Evolutionary conservation across 2,797 vertebrate genomes (phyloP).

Genomic region (Microchirus variegatus): DNA sequence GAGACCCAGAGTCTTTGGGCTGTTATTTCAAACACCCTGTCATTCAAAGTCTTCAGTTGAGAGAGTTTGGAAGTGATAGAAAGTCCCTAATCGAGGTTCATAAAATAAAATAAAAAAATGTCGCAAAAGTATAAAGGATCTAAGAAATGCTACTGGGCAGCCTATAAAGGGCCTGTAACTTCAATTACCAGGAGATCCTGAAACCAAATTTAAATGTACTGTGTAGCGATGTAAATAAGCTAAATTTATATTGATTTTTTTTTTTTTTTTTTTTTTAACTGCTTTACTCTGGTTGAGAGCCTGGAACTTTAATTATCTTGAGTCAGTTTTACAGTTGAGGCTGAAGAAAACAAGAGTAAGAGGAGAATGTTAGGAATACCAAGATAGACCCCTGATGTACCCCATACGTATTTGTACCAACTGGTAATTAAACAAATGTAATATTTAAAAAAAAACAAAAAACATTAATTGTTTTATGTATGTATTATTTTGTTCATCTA

Average conservation of each 20-base stretch:
- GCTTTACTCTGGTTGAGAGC: not conserved
- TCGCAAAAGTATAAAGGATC: not conserved
- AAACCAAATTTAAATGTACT: not conserved
- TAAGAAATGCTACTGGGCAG: not conserved
- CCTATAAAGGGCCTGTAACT: not conserved
- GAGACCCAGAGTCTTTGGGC: not conserved
- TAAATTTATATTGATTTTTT: too few species aligned
- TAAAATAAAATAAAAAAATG: not conserved
- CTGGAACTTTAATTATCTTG: not conserved
- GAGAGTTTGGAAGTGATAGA: not conserved
- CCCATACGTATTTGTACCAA: not conserved
- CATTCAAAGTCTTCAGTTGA: not conserved
- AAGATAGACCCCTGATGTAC: not conserved
- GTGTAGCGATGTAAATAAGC: not conserved
- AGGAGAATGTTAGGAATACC: not conserved
- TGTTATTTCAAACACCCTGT: slow-evolving; percentile 1
- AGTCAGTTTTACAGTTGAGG: not conserved
- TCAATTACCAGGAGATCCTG: too few species aligned
- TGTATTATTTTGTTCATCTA: too few species aligned
- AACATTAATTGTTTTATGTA: too few species aligned
- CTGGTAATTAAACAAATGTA: not conserved
- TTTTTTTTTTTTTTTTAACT: too few species aligned
- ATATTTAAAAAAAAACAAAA: too few species aligned
- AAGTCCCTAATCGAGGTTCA: too few species aligned
- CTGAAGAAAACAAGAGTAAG: not conserved